phyloP scores from a whole-genome alignment of 2,797 vertebrate species.

The Intellagama lesueurii region DNA sequence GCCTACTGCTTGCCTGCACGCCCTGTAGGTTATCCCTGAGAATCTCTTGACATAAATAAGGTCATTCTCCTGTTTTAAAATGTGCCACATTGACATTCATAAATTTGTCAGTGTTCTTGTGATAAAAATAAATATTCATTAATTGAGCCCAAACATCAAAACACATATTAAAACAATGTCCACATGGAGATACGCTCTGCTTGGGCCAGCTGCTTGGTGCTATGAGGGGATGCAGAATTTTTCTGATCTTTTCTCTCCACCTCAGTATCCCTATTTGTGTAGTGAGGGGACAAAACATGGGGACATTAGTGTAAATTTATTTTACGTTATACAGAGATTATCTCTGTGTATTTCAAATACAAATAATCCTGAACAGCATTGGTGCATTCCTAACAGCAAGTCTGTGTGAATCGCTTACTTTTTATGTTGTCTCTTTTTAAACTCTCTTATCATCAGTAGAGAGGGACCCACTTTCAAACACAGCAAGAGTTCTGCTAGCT shows the following conservation, averaged over 20 bases:
- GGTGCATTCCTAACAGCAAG: not conserved
- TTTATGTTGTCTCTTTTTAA: not conserved
- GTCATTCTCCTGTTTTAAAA: not conserved
- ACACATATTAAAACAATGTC: not conserved
- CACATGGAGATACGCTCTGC: not conserved
- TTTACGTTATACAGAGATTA: not conserved
- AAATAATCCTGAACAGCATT: not conserved
- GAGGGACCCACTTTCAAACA: slow-evolving; percentile 32
- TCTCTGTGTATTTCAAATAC: not conserved
- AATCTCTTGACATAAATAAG: not conserved
- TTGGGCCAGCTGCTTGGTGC: not conserved
- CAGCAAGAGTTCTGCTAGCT: not conserved
- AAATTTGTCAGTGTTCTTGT: not conserved
- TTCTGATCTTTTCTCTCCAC: not conserved
- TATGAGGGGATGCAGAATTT: not conserved
- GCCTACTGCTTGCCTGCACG: too few relatives aligned
- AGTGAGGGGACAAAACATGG: not conserved
- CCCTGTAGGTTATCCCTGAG: too few relatives aligned
- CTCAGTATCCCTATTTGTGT: not conserved
- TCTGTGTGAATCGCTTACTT: not conserved
- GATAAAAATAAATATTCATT: not conserved
- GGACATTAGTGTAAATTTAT: too few relatives aligned
- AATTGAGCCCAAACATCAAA: not conserved
- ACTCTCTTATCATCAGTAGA: slow-evolving; percentile 10
- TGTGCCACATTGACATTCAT: not conserved